Conservation (phyloP, 2,888 invertebrate genomes). For the Hemistola chrysoprasaria region DNA sequence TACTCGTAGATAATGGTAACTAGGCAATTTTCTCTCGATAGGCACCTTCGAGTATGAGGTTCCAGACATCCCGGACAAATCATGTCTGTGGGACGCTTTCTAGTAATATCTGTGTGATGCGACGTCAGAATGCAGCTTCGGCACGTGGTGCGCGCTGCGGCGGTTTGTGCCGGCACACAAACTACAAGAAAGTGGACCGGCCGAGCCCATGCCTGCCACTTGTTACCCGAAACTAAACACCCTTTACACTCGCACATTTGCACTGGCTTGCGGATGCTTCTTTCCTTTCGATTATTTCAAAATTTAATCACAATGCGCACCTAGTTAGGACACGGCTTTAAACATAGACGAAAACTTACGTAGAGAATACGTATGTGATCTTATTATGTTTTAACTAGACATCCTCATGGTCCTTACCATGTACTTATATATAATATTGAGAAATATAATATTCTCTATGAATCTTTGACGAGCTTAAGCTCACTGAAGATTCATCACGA, state of each 20-base stretch:
- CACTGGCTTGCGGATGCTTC: constrained; percentile 2
- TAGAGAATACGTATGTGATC: too few species aligned
- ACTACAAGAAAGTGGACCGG: constrained; percentile 63
- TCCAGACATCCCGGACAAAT: constrained; percentile 47
- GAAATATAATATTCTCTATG: too few species aligned
- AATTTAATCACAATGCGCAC: constrained; percentile 5
- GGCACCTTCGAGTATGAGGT: constrained; percentile 30
- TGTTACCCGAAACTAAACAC: constrained; percentile 37
- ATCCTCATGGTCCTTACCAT: too few species aligned
- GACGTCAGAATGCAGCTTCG: constrained; percentile 48
- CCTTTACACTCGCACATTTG: constrained; percentile 18
- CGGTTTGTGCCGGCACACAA: constrained; percentile 50
- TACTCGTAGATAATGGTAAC: constrained; percentile 13
- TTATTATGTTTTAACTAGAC: too few species aligned
- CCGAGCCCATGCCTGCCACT: constrained; percentile 38
- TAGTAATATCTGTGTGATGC: constrained; percentile 61
- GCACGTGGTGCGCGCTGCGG: constrained; percentile 35
- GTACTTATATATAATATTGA: too few species aligned
- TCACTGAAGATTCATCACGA: too few species aligned
- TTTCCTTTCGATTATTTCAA: constrained; percentile 5
- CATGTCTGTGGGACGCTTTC: constrained; percentile 55
- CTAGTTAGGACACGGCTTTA: too few species aligned
- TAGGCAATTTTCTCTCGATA: constrained; percentile 26
- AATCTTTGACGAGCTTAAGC: too few species aligned
- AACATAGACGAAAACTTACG: too few species aligned